Conservation (phyloP, 1,140 invertebrate genomes). For the Diprion similis region DNA sequence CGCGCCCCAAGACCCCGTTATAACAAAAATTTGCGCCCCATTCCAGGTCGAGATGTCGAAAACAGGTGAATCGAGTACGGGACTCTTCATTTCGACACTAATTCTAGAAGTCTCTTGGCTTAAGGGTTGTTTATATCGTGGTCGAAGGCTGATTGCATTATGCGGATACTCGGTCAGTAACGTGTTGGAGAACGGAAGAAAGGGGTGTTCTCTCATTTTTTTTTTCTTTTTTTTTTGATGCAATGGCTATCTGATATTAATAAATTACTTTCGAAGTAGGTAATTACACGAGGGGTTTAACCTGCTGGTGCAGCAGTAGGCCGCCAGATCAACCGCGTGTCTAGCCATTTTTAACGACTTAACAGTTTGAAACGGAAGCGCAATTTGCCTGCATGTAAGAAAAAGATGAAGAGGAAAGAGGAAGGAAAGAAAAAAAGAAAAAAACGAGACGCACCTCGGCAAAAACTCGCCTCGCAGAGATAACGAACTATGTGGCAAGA, state of each 20-base stretch:
- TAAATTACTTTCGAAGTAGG: not conserved
- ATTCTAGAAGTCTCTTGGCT: not conserved
- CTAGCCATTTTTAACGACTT: conserved; percentile 8
- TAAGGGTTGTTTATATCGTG: not conserved
- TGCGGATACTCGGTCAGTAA: too few relatives aligned
- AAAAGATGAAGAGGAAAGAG: not conserved
- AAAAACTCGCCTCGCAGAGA: too few relatives aligned
- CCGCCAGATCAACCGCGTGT: not conserved
- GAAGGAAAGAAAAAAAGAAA: not conserved
- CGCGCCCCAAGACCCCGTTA: not conserved
- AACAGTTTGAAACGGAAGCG: conserved; percentile 15
- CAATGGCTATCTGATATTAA: not conserved
- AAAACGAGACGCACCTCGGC: too few relatives aligned
- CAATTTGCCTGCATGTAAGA: not conserved
- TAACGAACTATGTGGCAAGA: too few relatives aligned
- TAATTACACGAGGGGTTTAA: not conserved
- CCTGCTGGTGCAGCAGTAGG: not conserved
- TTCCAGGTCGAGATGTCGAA: not conserved
- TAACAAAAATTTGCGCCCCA: conserved; percentile 8
- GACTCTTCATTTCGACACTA: too few relatives aligned
- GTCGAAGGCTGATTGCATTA: not conserved
- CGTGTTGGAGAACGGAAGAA: too few relatives aligned
- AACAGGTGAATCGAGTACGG: too few relatives aligned
- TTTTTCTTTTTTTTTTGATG: not conserved
- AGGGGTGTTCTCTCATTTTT: not conserved